These are phyloP conservation scores for Paramisgurnus dabryanus DNA, from an alignment of 2,113 vertebrate species.

Conservation along the genomic window DNA sequence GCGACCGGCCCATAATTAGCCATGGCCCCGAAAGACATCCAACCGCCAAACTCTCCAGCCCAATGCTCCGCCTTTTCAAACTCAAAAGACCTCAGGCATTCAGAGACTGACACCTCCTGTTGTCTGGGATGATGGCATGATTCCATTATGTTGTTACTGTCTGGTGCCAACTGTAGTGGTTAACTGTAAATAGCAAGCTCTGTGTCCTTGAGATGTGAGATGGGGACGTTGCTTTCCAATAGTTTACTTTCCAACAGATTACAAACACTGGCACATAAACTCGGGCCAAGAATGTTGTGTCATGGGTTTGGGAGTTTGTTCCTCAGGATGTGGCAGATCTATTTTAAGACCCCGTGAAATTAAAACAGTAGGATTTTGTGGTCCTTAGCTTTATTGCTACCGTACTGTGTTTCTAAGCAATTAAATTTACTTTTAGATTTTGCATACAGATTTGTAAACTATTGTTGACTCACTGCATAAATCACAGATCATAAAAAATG, in stretches of 20 bases:
- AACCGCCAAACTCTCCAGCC: constrained; percentile 44
- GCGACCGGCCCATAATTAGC: constrained; percentile 25
- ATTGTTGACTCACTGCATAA: too few relatives aligned
- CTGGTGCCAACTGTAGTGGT: constrained; percentile 46
- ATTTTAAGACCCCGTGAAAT: background rate
- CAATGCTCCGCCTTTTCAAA: background rate
- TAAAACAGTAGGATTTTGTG: too few relatives aligned
- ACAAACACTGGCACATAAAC: background rate
- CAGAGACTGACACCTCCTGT: constrained; percentile 44
- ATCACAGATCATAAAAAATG: too few relatives aligned
- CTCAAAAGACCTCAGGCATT: constrained; percentile 49
- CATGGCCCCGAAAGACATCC: constrained; percentile 36
- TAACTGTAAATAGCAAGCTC: constrained; percentile 51
- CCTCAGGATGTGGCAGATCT: constrained; percentile 3
- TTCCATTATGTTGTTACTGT: constrained; percentile 39
- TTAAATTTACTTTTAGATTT: too few relatives aligned
- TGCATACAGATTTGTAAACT: too few relatives aligned
- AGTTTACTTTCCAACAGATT: background rate
- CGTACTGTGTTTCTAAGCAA: too few relatives aligned
- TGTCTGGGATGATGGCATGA: constrained; percentile 44
- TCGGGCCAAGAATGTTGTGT: background rate
- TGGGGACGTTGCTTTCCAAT: constrained; percentile 43
- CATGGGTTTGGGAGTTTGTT: constrained; percentile 4
- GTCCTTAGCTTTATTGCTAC: too few relatives aligned
- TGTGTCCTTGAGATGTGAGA: constrained; percentile 59